Evolutionary conservation across 2,888 invertebrate species (phyloP), one percentile per base, ranked within the genome.

Genomic region (Lutraria lutraria): DNA sequence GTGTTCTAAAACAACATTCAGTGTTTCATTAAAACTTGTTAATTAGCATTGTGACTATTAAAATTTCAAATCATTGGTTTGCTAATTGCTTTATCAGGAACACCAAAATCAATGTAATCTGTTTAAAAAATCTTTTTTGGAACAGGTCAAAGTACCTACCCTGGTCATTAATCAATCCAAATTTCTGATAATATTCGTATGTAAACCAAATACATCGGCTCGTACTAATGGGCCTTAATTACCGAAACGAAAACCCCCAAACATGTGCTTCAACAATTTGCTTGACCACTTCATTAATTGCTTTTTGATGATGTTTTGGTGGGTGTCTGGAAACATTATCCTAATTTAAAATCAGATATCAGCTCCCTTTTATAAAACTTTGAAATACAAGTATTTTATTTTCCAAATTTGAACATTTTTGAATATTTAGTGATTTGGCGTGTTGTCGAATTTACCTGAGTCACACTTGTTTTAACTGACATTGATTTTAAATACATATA

Each of bases 201-300:
- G 56, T 56, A 81, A 89, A 89, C 89, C 87, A 87, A 85, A 63
- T 56, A 72, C 89, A 85, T 63, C 89, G 85, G 31, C 80, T 60
- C 2, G 12, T 80, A 13, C 79, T 85, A 80, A 85, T 34, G 60
- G 34, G 52, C 53, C 72, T 52, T 85, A 89, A 89, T 89, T 85
- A 87, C 25, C n/a, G 34, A 76, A 87, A 87, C 68, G 82, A 84
- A 86, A 83, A 52, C 84, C 31, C n/a, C 43, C 8, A 81, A 81
- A 81, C 81, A 89, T 56, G 60, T 87, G 54, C 56, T n/a, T 83
- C 80, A 79, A 72, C 53, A 43, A 81, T 81, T 68, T 86, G 90
- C 90, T 90, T 90, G 90, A 90, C 90, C 90, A 90, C 86, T 81
- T 76, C 76, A 86, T 88, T 90, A 90, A 90, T 90, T 86, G 80